Conservation (phyloP, 2,113 vertebrate genomes). For the Henicopernis longicauda region DNA sequence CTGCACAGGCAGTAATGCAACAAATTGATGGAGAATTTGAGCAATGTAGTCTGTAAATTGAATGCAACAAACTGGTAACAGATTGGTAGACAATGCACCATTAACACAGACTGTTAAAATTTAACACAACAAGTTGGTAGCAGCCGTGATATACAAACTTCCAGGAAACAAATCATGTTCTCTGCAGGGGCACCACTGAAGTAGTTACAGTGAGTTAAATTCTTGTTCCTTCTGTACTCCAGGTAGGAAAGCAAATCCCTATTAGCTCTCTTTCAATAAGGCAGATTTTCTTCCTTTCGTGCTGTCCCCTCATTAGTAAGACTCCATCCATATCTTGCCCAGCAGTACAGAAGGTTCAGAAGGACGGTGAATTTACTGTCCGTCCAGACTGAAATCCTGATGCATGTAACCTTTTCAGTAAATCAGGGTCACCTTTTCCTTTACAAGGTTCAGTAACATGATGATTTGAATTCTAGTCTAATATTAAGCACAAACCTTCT, state of each 20-base stretch:
- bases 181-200: neutral
- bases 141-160: neutral
- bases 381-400: neutral
- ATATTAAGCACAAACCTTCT: neutral
- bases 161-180: neutral
- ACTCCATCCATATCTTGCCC: neutral
- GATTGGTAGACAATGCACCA: neutral
- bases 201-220: neutral
- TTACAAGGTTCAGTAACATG: neutral
- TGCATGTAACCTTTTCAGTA: neutral
- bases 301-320: neutral
- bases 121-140: neutral
- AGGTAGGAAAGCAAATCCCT: neutral
- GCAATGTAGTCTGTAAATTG: neutral
- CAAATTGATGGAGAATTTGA: neutral
- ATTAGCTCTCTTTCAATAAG: neutral
- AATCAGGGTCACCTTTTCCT: neutral
- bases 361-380: neutral
- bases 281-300: neutral
- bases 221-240: neutral
- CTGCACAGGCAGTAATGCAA: neutral
- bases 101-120: neutral
- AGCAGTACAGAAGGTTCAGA: neutral
- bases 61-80: neutral
- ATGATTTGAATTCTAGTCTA: neutral